Percentiles rank a stretch among this genome's conserved stretches.
Conservation (phyloP, 2,797 vertebrate species). For the Falco naumanni region DNA sequence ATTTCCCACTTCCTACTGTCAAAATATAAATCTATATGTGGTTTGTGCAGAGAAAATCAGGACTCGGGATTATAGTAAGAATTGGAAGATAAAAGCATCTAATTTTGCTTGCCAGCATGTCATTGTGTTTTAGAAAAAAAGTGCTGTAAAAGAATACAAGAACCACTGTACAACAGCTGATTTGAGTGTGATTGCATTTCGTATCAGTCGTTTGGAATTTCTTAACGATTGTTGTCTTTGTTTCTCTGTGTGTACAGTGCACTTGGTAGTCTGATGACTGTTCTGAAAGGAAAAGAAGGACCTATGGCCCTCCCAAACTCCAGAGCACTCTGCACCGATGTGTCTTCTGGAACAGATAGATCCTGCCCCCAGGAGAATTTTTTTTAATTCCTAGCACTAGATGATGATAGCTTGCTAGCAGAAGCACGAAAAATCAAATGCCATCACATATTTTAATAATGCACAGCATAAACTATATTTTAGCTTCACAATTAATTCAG, state of each 20-base stretch:
- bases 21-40: not conserved
- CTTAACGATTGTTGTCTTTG: not conserved
- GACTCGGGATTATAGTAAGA: not conserved
- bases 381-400: not conserved
- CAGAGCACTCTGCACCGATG: not conserved
- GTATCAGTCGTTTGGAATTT: not conserved
- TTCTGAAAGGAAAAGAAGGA: not conserved
- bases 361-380: not conserved
- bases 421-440: not conserved
- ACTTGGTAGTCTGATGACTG: not conserved
- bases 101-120: not conserved
- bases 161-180: not conserved
- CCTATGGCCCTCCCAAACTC: not conserved
- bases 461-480: not conserved
- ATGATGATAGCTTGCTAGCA: not conserved
- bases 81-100: not conserved
- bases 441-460: not conserved
- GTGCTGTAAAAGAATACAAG: not conserved
- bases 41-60: not conserved
- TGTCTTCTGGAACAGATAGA: not conserved
- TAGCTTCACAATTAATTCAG: not conserved
- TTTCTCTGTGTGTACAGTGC: not conserved
- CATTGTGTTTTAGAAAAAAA: not conserved
- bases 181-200: not conserved
- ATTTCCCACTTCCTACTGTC: constrained; percentile 6